Percentiles rank a stretch among this genome's conserved stretches.
These are phyloP conservation scores for Callimorpha dominula DNA, from an alignment of 2,888 invertebrate genomes.

Conservation along the genomic window DNA sequence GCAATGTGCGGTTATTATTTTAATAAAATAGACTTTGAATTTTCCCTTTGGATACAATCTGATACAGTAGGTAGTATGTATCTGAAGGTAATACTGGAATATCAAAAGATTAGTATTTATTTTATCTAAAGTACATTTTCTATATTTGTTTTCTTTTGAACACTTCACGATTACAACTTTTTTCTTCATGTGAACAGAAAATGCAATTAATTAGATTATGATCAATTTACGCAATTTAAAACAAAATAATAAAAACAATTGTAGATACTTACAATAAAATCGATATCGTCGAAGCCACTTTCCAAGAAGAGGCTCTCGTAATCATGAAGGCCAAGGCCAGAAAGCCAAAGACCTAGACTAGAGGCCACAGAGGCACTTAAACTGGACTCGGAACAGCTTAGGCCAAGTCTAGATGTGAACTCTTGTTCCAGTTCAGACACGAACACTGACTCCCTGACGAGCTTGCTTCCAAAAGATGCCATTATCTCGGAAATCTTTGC, in stretches of 20 bases:
- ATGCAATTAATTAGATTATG: background rate
- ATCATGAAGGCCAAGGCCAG: constrained; percentile 91
- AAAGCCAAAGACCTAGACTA: constrained; percentile 92
- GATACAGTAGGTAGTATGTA: too few relatives aligned
- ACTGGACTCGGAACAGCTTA: constrained; percentile 86
- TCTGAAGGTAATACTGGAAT: background rate
- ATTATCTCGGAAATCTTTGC: constrained; percentile 98
- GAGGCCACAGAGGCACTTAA: constrained; percentile 88
- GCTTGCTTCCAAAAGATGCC: constrained; percentile 96
- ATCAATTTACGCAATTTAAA: background rate
- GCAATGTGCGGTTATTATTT: background rate
- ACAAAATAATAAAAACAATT: background rate
- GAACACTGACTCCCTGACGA: constrained; percentile 92
- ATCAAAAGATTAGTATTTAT: background rate
- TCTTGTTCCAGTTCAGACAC: constrained; percentile 93
- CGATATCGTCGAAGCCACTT: constrained; percentile 96
- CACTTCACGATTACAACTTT: background rate
- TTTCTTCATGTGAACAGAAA: background rate
- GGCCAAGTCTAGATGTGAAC: constrained; percentile 90
- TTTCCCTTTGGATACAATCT: background rate
- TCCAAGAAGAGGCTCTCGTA: constrained; percentile 94
- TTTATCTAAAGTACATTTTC: background rate
- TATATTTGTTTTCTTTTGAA: background rate
- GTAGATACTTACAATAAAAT: constrained; percentile 93
- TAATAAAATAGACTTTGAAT: background rate